Conservation (phyloP, 1,140 invertebrate species). For the Agrypnia vestita region DNA sequence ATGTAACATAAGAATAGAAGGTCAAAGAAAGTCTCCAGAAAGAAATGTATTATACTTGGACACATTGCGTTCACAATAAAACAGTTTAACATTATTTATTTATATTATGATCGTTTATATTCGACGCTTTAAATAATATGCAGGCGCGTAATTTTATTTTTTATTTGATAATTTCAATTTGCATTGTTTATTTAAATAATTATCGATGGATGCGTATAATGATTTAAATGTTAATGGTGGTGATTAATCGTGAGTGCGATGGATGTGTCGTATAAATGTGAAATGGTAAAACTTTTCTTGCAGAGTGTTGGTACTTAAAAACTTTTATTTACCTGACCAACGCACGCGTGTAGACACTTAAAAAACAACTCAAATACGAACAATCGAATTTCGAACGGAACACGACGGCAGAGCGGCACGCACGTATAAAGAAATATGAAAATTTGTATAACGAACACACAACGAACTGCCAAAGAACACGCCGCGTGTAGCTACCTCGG, state of each 20-base stretch:
- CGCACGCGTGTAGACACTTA: slow-evolving; percentile 22
- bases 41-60: too few relatives aligned
- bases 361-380: slow-evolving; percentile 29
- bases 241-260: too few relatives aligned
- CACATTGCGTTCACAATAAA: too few relatives aligned
- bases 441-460: slow-evolving; percentile 45
- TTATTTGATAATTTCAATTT: too few relatives aligned
- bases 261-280: not conserved
- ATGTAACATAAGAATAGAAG: not conserved
- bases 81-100: too few relatives aligned
- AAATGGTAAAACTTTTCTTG: slow-evolving; percentile 16
- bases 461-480: slow-evolving; percentile 43
- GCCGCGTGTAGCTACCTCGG: slow-evolving; percentile 42
- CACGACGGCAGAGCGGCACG: slow-evolving; percentile 39
- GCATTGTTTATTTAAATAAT: too few relatives aligned
- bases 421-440: slow-evolving; percentile 27
- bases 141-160: too few relatives aligned
- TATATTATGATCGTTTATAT: too few relatives aligned
- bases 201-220: too few relatives aligned
- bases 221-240: too few relatives aligned
- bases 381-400: slow-evolving; percentile 33
- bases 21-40: not conserved
- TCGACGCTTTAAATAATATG: too few relatives aligned
- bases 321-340: slow-evolving; percentile 43
- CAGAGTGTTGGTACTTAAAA: slow-evolving; percentile 27